phyloP scores from a whole-genome alignment of 2,888 invertebrate species.

The Isotomurus palustris region DNA sequence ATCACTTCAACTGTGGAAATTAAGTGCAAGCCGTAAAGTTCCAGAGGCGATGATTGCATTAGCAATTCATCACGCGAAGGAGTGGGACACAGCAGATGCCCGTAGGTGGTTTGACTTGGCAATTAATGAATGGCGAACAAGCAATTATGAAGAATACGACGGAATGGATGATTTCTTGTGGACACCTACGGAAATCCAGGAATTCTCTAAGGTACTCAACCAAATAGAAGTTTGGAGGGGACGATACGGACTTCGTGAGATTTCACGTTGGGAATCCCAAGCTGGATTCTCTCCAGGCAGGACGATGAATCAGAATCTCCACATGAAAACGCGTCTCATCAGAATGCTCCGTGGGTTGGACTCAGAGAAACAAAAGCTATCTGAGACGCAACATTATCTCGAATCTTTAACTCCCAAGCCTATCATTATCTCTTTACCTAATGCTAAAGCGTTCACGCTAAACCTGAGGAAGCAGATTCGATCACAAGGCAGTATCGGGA shows the following conservation, averaged over 20 bases:
- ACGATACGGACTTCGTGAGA: conserved; percentile 19
- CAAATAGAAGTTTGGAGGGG: conserved; percentile 25
- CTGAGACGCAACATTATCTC: conserved; percentile 12
- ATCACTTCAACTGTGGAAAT: conserved; percentile 32
- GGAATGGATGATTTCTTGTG: conserved; percentile 16
- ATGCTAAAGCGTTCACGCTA: conserved; percentile 5
- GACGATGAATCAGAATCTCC: conserved; percentile 6
- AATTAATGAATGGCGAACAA: conserved; percentile 6
- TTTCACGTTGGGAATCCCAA: conserved; percentile 27
- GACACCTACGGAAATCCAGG: conserved; percentile 18
- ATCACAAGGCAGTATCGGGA: too few relatives aligned
- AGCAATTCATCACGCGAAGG: conserved; percentile 28
- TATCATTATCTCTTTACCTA: conserved; percentile 29
- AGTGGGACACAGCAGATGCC: conserved; percentile 31
- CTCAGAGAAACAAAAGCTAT: conserved; percentile 17
- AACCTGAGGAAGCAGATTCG: too few relatives aligned
- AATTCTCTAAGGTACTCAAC: conserved; percentile 14
- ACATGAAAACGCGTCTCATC: conserved; percentile 22
- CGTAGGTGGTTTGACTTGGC: conserved; percentile 26
- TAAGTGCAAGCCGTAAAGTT: conserved; percentile 28
- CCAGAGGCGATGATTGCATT: conserved; percentile 29
- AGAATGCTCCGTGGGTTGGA: conserved; percentile 26
- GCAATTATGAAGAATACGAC: conserved; percentile 11
- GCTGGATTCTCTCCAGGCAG: conserved; percentile 16
- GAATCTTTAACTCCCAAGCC: conserved; percentile 16